These are phyloP conservation scores for Heliocidaris erythrogramma DNA, from an alignment of 35 echinoderm and acorn worm species.

Conservation along the genomic window DNA sequence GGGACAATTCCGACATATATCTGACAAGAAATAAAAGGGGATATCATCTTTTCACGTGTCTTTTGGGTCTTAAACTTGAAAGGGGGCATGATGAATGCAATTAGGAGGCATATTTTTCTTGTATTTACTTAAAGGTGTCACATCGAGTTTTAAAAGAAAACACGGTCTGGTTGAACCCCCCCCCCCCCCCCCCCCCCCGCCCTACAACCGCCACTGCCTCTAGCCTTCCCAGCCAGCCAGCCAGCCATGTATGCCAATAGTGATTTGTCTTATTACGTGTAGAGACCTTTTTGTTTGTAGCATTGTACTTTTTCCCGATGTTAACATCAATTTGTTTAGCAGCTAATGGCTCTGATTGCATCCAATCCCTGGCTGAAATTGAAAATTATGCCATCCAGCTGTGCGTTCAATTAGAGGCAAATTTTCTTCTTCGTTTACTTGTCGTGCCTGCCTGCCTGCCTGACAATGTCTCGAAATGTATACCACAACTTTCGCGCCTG, in stretches of 20 bases:
- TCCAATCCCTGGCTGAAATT: neutral
- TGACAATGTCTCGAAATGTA: neutral
- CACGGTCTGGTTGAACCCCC: neutral
- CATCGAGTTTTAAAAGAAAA: neutral
- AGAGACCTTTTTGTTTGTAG: neutral
- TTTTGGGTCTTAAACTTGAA: no score
- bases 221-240: neutral
- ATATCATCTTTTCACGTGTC: no score
- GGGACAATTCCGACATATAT: no score
- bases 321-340: constrained; percentile 18
- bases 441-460: neutral
- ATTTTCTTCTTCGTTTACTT: neutral
- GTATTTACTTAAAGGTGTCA: neutral
- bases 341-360: constrained; percentile 1
- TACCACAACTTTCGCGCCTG: neutral
- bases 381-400: constrained; percentile 16
- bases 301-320: neutral
- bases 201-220: neutral
- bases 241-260: neutral
- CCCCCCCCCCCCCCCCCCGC: neutral
- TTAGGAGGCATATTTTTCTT: neutral
- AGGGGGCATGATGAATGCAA: no score
- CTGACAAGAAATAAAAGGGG: no score
- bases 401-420: neutral
- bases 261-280: neutral